Percentiles rank a stretch among this genome's conserved stretches.
Conservation (phyloP, 2,888 invertebrate species). For the Andrena praecox region DNA sequence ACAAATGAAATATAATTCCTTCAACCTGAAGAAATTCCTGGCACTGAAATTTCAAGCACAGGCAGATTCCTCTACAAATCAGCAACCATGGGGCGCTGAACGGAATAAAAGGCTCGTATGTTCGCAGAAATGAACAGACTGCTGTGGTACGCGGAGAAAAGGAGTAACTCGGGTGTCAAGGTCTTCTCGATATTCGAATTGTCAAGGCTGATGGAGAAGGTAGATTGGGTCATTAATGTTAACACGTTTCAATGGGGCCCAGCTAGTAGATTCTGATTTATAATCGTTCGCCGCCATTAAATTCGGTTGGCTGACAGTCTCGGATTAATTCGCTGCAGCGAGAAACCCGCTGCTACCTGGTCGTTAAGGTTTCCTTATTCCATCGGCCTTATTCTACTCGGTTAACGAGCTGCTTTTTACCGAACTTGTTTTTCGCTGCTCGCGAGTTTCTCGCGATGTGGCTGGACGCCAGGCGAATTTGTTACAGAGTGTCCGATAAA, state of each 20-base stretch:
- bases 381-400: not conserved
- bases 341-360: not conserved
- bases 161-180: not conserved
- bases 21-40: too few relatives aligned
- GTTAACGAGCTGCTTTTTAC: slow-evolving; percentile 5
- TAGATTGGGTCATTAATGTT: slow-evolving; percentile 39
- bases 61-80: too few relatives aligned
- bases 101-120: too few relatives aligned
- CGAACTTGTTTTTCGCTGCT: not conserved
- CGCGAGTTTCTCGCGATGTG: not conserved
- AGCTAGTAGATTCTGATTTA: slow-evolving; percentile 17
- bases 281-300: slow-evolving; percentile 3
- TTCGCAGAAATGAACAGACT: too few relatives aligned
- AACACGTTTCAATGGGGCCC: slow-evolving; percentile 27
- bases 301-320: slow-evolving; percentile 6
- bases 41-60: too few relatives aligned
- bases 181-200: slow-evolving; percentile 17
- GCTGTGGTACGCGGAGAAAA: not conserved
- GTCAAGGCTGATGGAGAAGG: slow-evolving; percentile 17
- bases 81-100: too few relatives aligned
- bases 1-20: too few relatives aligned
- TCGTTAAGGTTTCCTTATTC: slow-evolving; percentile 6
- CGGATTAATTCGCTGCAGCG: slow-evolving; percentile 8
- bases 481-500: not conserved
- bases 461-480: not conserved